phyloP scores from a whole-genome alignment of 2,888 invertebrate genomes.

The Himalopsyche tibetana region DNA sequence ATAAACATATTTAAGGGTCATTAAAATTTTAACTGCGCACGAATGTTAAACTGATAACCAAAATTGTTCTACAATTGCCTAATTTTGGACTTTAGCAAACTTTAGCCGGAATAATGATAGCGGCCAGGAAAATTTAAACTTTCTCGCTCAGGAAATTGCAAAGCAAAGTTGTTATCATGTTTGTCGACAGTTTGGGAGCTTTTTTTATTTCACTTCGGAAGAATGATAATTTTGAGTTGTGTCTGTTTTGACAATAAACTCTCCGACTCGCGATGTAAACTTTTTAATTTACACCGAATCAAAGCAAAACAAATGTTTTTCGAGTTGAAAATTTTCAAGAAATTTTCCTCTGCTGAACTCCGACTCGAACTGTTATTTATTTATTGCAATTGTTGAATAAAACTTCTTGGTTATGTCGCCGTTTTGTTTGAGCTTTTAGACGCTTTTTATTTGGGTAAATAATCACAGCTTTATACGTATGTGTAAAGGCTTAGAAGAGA shows the following conservation, averaged over 20 bases:
- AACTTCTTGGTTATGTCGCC: too few species aligned
- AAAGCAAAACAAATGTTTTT: background rate
- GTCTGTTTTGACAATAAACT: background rate
- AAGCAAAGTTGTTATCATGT: conserved; percentile 22
- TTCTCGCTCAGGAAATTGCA: background rate
- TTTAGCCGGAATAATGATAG: background rate
- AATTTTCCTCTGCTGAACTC: background rate
- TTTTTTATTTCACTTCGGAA: background rate
- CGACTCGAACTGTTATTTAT: too few species aligned
- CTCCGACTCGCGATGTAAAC: background rate
- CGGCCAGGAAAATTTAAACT: background rate
- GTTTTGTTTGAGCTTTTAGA: too few species aligned
- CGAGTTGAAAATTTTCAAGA: background rate
- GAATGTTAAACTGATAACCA: background rate
- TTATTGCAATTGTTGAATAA: too few species aligned
- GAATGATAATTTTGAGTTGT: background rate
- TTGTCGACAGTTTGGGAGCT: conserved; percentile 3
- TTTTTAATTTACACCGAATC: conserved; percentile 2
- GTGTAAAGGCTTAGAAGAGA: too few species aligned
- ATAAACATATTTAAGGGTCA: conserved; percentile 7
- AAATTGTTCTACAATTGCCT: background rate
- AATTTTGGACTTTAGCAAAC: background rate
- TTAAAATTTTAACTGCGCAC: conserved; percentile 2
- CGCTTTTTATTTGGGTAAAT: too few species aligned
- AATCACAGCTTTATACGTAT: too few species aligned